Conservation (phyloP, 2,113 vertebrate genomes). For the Syrrhaptes paradoxus region DNA sequence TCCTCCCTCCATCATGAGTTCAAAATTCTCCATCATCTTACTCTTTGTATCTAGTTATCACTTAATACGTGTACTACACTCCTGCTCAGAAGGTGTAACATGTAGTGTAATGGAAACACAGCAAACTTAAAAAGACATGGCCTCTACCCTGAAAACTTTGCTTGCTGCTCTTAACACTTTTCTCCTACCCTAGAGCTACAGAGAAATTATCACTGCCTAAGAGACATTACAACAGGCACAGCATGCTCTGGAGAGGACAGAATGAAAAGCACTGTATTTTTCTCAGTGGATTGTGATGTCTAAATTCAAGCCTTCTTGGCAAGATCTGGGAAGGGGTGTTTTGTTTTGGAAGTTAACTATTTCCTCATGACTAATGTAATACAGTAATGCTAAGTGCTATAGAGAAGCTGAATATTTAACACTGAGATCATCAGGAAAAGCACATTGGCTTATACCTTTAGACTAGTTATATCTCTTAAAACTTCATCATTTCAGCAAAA, state of each 20-base stretch:
- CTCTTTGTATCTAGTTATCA: background rate
- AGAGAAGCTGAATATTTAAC: background rate
- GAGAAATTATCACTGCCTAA: background rate
- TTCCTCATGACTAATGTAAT: background rate
- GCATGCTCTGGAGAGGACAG: background rate
- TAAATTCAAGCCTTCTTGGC: background rate
- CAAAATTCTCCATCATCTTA: background rate
- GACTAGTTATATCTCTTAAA: background rate
- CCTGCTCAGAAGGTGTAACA: background rate
- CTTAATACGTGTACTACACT: background rate
- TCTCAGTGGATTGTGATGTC: background rate
- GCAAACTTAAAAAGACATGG: background rate
- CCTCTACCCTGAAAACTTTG: background rate
- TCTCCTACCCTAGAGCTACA: background rate
- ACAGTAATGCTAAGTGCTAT: background rate
- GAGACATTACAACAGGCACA: background rate
- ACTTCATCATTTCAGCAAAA: background rate
- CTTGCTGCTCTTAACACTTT: background rate
- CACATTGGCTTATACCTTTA: background rate
- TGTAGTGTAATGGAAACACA: background rate
- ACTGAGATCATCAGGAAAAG: background rate
- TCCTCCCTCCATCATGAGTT: background rate
- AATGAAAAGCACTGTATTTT: background rate
- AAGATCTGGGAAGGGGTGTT: background rate
- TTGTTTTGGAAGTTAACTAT: background rate